Evolutionary conservation across 2,888 invertebrate species (phyloP).

Genomic region (Deilephila porcellus): DNA sequence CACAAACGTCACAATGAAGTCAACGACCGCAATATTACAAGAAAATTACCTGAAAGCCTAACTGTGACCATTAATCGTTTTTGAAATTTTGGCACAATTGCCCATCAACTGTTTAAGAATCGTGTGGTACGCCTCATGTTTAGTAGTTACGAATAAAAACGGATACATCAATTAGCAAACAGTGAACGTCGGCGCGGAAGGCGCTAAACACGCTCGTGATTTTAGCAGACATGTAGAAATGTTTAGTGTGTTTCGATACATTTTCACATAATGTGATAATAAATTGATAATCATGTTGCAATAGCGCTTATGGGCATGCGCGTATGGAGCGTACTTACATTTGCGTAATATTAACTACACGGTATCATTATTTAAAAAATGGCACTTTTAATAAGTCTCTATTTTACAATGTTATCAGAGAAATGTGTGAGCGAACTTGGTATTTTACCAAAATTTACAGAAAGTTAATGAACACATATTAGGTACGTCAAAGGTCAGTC

Average conservation of each 20-base stretch:
- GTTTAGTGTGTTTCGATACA: conserved; percentile 11
- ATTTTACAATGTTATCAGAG: no score
- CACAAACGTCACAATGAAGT: not conserved
- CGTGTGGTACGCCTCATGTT: not conserved
- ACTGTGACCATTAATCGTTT: not conserved
- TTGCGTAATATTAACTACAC: no score
- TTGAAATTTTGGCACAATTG: conserved; percentile 22
- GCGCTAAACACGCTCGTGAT: conserved; percentile 40
- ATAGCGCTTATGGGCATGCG: not conserved
- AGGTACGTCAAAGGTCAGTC: not conserved
- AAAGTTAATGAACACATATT: not conserved
- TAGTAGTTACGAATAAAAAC: conserved; percentile 37
- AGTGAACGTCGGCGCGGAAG: conserved; percentile 41
- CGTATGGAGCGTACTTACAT: no score
- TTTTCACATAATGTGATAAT: conserved; percentile 16
- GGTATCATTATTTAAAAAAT: no score
- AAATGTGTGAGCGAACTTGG: no score
- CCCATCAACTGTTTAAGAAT: conserved; percentile 15
- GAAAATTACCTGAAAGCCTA: not conserved
- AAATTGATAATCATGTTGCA: conserved; percentile 6
- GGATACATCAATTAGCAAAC: conserved; percentile 51
- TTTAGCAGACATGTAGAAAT: conserved; percentile 22
- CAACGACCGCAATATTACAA: not conserved
- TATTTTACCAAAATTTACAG: no score
- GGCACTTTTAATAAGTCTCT: no score